These are phyloP conservation scores for Poecile atricapillus DNA, from an alignment of 2,113 vertebrate species.

Conservation along the genomic window DNA sequence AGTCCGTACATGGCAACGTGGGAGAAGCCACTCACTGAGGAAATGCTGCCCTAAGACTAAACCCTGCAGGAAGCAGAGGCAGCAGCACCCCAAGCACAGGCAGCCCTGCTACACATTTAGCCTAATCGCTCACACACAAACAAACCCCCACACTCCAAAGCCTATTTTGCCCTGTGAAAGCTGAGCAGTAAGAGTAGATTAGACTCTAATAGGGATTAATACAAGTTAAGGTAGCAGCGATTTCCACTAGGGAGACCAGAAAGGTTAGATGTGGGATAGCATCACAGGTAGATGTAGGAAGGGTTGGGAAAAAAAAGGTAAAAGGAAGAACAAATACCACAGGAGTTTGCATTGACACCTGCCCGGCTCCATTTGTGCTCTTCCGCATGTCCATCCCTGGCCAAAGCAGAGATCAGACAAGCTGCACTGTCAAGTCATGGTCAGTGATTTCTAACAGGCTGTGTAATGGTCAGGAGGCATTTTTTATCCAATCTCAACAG, in stretches of 20 bases:
- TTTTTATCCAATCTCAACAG: constrained; percentile 10
- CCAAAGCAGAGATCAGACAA: neutral
- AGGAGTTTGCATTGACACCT: neutral
- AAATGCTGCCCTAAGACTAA: neutral
- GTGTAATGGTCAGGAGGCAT: constrained; percentile 16
- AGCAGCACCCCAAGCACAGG: accelerated
- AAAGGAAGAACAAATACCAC: neutral
- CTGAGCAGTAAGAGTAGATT: constrained; percentile 41
- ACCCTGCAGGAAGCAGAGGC: neutral
- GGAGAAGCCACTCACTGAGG: neutral
- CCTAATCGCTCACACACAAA: neutral
- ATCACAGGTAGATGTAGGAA: neutral
- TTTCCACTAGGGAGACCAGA: neutral
- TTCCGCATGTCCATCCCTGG: neutral
- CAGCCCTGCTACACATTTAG: neutral
- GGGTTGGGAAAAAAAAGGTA: neutral
- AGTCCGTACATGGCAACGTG: no score
- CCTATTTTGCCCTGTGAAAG: constrained; percentile 1
- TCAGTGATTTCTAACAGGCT: constrained; percentile 33
- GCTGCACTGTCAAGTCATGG: neutral
- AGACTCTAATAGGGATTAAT: constrained; percentile 59
- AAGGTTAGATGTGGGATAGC: neutral
- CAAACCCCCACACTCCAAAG: constrained; percentile 1
- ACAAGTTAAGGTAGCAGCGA: neutral
- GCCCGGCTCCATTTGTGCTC: neutral